phyloP scores from a whole-genome alignment of 2,113 vertebrate genomes.

The Leuciscus idus region DNA sequence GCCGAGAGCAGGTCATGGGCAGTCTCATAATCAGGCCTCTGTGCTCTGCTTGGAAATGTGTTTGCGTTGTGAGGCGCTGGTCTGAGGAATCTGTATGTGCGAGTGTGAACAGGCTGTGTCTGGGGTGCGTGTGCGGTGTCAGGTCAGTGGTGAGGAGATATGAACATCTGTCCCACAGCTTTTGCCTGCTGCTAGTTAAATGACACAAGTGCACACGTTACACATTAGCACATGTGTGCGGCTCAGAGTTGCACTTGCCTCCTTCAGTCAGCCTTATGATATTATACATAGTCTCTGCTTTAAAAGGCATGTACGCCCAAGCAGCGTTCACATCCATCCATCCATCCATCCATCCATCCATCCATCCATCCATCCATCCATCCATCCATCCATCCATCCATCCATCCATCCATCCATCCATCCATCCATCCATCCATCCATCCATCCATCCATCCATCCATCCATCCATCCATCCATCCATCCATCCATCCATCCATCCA shows the following conservation, averaged over 20 bases:
- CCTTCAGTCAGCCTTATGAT: neutral
- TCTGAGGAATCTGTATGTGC: conserved; percentile 16
- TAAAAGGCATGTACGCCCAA: neutral
- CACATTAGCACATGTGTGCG: conserved; percentile 21
- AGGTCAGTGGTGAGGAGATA: conserved; percentile 40
- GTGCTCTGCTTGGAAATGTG: conserved; percentile 3
- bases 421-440: no score
- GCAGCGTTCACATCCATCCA: neutral
- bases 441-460: no score
- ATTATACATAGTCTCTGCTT: neutral
- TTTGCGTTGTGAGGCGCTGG: neutral
- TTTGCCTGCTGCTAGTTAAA: conserved; percentile 34
- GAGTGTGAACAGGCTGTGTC: neutral
- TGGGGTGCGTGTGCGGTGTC: conserved; percentile 32
- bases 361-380: no score
- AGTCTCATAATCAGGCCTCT: conserved; percentile 45
- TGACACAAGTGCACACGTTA: conserved; percentile 17
- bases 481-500: no score
- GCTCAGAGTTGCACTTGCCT: neutral
- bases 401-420: no score
- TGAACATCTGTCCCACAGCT: conserved; percentile 56
- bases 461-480: no score
- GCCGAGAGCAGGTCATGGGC: conserved; percentile 32
- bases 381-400: no score
- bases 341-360: no score